Evolutionary conservation across 2,797 vertebrate genomes (phyloP).

Genomic region (Danio aesculapii): DNA sequence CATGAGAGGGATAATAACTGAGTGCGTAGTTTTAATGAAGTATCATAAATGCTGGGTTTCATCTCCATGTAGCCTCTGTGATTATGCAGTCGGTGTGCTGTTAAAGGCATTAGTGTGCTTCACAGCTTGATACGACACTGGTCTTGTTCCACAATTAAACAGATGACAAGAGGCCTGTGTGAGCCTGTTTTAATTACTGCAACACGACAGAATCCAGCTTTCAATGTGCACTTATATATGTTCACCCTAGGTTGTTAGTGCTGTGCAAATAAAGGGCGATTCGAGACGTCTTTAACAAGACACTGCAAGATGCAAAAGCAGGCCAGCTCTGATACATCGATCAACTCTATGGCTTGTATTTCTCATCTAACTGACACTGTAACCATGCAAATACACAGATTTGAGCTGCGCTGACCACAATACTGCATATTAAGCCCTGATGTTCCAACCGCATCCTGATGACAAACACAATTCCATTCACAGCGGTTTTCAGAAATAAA

Average conservation of each 20-base stretch:
- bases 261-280: background rate
- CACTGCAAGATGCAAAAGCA: background rate
- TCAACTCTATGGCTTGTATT: background rate
- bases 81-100: constrained; percentile 60
- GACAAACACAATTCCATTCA: constrained; percentile 72
- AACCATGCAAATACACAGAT: constrained; percentile 64
- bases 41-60: constrained; percentile 56
- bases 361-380: constrained; percentile 18
- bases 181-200: constrained; percentile 27
- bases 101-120: constrained; percentile 54
- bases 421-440: constrained; percentile 62
- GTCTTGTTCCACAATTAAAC: constrained; percentile 39
- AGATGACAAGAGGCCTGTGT: constrained; percentile 45
- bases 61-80: constrained; percentile 49
- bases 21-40: constrained; percentile 58
- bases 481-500: constrained; percentile 64
- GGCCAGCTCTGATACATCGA: background rate
- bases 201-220: constrained; percentile 16
- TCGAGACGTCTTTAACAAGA: constrained; percentile 3
- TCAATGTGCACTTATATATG: constrained; percentile 27
- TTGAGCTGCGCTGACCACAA: constrained; percentile 60
- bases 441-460: constrained; percentile 73
- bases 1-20: constrained; percentile 41
- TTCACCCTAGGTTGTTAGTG: constrained; percentile 2
- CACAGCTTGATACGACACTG: constrained; percentile 51